Percentiles rank a stretch among this genome's conserved stretches.
Conservation (phyloP, 2,888 invertebrate species). For the Leptothorax acervorum region DNA sequence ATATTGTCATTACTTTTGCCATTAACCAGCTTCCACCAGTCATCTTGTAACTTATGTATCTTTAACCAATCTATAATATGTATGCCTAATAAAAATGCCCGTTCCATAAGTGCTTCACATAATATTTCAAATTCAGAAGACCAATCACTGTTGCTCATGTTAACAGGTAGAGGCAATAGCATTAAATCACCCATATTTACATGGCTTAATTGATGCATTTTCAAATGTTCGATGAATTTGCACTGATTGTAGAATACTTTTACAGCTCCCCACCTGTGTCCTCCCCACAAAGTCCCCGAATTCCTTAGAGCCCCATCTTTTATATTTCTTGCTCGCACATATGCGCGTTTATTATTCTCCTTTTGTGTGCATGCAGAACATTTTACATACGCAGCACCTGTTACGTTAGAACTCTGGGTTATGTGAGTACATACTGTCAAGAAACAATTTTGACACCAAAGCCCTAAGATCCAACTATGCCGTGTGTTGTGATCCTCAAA, state of each 20-base stretch:
- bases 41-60: constrained; percentile 66
- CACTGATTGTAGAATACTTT: constrained; percentile 83
- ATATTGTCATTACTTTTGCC: constrained; percentile 51
- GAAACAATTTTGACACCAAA: constrained; percentile 82
- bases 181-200: constrained; percentile 81
- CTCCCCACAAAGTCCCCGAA: too few relatives aligned
- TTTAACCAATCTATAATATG: constrained; percentile 82
- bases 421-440: constrained; percentile 75
- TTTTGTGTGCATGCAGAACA: constrained; percentile 69
- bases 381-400: constrained; percentile 14
- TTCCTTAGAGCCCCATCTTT: constrained; percentile 7
- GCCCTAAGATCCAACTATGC: constrained; percentile 83
- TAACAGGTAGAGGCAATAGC: constrained; percentile 81
- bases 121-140: constrained; percentile 74
- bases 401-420: background rate
- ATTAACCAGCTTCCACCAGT: constrained; percentile 78
- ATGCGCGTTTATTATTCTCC: constrained; percentile 71
- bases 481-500: constrained; percentile 79
- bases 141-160: constrained; percentile 69
- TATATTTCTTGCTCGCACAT: constrained; percentile 76
- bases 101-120: constrained; percentile 80
- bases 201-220: constrained; percentile 70
- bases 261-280: constrained; percentile 66
- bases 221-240: constrained; percentile 81
- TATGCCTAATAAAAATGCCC: constrained; percentile 76